These are phyloP conservation scores for Heliconius nattereri DNA, from an alignment of 1,140 invertebrate species.

Conservation along the genomic window DNA sequence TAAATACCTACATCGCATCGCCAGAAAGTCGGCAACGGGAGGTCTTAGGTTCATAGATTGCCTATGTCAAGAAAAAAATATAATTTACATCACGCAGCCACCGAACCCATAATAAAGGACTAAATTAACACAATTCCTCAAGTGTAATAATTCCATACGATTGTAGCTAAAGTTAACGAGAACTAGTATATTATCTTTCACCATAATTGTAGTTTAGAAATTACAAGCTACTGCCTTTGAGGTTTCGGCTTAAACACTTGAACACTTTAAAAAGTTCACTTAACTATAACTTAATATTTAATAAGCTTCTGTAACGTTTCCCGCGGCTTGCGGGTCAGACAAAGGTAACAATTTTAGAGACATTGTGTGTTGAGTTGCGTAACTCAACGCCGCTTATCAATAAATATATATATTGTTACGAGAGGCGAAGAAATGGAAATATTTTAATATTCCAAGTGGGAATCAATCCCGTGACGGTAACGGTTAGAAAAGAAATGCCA, in stretches of 20 bases:
- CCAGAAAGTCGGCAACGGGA: too few species aligned
- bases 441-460: too few species aligned
- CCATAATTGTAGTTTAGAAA: not conserved
- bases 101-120: too few species aligned
- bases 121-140: not conserved
- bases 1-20: too few species aligned
- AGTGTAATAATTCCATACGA: not conserved
- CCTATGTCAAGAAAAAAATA: too few species aligned
- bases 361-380: not conserved
- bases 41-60: too few species aligned
- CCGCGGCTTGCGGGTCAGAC: too few species aligned
- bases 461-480: too few species aligned
- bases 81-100: not conserved
- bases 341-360: not conserved
- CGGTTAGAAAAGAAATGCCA: too few species aligned
- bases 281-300: not conserved
- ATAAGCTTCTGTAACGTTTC: too few species aligned
- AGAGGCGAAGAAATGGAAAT: too few species aligned
- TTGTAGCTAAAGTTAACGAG: not conserved
- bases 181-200: constrained; percentile 1
- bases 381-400: not conserved
- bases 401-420: too few species aligned
- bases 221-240: constrained; percentile 2
- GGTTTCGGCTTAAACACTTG: not conserved
- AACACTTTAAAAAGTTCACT: not conserved